A percentile compares a stretch with the other conserved stretches of the same genome.
Evolutionary conservation across 2,797 vertebrate genomes (phyloP).

Genomic region (Coregonus suidteri): DNA sequence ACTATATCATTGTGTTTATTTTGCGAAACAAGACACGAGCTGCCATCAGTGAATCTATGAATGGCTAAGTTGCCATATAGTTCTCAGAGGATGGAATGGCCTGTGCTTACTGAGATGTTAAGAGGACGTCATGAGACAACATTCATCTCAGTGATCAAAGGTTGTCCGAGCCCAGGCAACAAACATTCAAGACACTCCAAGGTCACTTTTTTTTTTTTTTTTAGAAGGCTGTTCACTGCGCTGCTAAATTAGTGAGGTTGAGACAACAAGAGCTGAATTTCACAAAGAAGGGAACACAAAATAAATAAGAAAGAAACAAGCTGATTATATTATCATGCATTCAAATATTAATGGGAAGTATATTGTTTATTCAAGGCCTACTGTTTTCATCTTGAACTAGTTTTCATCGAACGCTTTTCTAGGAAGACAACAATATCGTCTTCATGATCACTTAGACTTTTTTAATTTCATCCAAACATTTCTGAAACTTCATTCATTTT

Average conservation of each 20-base stretch:
- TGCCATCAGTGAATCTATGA: background rate
- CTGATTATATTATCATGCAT: background rate
- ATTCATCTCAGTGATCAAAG: slow-evolving; percentile 10
- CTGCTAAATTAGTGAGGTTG: background rate
- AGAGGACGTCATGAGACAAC: background rate
- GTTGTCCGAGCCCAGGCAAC: background rate
- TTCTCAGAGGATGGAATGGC: background rate
- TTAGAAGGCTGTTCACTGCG: background rate
- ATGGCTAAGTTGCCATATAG: background rate
- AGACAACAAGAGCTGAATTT: background rate
- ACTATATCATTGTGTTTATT: background rate
- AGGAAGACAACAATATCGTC: no score
- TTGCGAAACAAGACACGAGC: background rate
- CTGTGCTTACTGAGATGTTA: background rate
- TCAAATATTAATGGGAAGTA: no score
- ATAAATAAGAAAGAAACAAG: background rate
- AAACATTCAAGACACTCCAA: background rate
- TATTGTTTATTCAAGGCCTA: no score
- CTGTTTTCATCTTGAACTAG: no score
- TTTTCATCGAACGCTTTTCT: no score
- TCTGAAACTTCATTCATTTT: no score
- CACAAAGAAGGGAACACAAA: background rate
- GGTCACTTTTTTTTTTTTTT: background rate
- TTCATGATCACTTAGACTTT: no score
- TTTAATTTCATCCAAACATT: no score